Evolutionary conservation across 2,888 invertebrate species (phyloP), one percentile per base, ranked within the genome.

Genomic region (Osmoderma eremita): DNA sequence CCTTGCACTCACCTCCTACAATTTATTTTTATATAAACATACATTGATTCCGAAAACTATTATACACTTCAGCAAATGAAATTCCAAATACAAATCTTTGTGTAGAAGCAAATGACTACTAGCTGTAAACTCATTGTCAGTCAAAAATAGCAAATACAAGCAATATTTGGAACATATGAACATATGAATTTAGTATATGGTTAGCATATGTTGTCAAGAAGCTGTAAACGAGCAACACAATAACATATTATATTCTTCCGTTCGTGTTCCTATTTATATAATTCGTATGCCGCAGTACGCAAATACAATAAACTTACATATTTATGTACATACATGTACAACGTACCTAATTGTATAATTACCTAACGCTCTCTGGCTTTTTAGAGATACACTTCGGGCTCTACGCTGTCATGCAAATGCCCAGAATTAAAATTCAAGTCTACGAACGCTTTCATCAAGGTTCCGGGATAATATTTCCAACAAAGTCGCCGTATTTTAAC

Each of bases 281-380:
- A 61, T 61, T 61, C 12, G 45, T 61, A 45, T 48, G 45, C 58
- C 45, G 45, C 36, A 12, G 22, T 12, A 48, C 8, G 45, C 15
- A 6, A 45, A 18, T n/a, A 41, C 30, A 61, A 61, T 48, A 61
- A 45, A 45, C 30, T 18, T 30, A 15, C 30, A 30, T 45, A 30
- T 10, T 8, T 30, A 30, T n/a, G n/a, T n/a, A n/a, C n/a, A n/a
- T n/a, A n/a, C n/a, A n/a, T n/a, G n/a, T n/a, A n/a, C n/a, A n/a
- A n/a, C n/a, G n/a, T 30, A 30, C 30, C 5, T 61, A 61, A 61
- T 61, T 45, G 17, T 61, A 48, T 61, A 61, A 48, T 61, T 45
- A 36, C 17, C 15, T 17, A 30, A 45, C 58, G 45, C 24, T 58
- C n/a, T n/a, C 45, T 17, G 13, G 41, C 41, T 17, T 30, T 45